phyloP scores from a whole-genome alignment of 2,888 invertebrate species.

The Cataglyphis livida region DNA sequence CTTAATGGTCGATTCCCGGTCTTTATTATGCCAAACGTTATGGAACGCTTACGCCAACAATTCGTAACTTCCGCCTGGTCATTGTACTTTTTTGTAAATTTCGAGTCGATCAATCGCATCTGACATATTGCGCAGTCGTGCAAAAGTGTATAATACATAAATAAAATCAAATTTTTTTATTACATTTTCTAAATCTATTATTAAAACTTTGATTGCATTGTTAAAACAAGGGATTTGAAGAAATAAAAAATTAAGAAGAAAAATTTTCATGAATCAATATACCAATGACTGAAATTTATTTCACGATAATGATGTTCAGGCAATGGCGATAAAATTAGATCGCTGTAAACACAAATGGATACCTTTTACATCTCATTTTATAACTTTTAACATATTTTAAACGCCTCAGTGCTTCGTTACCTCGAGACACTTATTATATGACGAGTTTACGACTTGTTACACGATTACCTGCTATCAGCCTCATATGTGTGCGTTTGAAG shows the following conservation, averaged over 20 bases:
- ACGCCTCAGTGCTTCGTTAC: conserved; percentile 35
- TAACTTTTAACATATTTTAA: conserved; percentile 49
- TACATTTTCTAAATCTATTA: neutral
- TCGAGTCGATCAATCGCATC: conserved; percentile 33
- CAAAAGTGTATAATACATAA: neutral
- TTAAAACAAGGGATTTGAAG: neutral
- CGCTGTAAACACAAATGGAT: conserved; percentile 8
- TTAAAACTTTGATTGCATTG: neutral
- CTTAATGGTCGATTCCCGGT: conserved; percentile 59
- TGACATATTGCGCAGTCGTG: neutral
- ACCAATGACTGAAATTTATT: neutral
- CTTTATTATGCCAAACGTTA: conserved; percentile 65
- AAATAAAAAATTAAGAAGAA: neutral
- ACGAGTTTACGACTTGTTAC: conserved; percentile 47
- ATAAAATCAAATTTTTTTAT: neutral
- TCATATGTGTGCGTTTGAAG: conserved; percentile 18
- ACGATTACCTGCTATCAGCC: neutral
- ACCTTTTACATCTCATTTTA: conserved; percentile 45
- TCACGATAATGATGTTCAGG: neutral
- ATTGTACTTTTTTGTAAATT: conserved; percentile 60
- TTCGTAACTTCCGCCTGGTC: conserved; percentile 71
- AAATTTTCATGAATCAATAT: neutral
- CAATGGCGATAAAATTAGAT: conserved; percentile 26
- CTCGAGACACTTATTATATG: conserved; percentile 19
- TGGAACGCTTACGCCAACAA: conserved; percentile 69